These are phyloP conservation scores for Pseudanteris insignis DNA, from an alignment of 2,888 invertebrate genomes.

Conservation along the genomic window DNA sequence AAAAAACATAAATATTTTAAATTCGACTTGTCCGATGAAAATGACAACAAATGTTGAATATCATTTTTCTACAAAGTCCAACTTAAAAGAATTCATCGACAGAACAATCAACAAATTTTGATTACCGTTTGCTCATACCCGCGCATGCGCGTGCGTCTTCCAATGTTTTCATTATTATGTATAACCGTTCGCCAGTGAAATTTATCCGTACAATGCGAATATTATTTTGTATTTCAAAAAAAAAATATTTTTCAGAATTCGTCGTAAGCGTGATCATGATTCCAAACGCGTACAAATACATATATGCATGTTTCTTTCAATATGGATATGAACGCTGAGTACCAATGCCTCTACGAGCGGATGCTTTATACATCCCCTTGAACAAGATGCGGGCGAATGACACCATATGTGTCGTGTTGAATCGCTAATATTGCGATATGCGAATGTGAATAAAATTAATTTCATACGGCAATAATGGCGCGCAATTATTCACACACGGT, in stretches of 20 bases:
- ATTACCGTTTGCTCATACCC: too few relatives aligned
- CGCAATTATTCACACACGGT: too few relatives aligned
- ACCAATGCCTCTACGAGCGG: slow-evolving; percentile 39
- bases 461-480: slow-evolving; percentile 30
- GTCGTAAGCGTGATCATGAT: slow-evolving; percentile 32
- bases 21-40: too few relatives aligned
- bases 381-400: slow-evolving; percentile 62
- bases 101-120: too few relatives aligned
- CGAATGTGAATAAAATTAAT: slow-evolving; percentile 54
- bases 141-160: not conserved
- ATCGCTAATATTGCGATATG: slow-evolving; percentile 61
- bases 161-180: slow-evolving; percentile 28
- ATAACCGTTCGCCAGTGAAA: slow-evolving; percentile 24
- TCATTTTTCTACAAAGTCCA: too few relatives aligned
- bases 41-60: too few relatives aligned
- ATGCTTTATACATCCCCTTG: slow-evolving; percentile 55
- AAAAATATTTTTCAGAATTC: slow-evolving; percentile 36
- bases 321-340: slow-evolving; percentile 42
- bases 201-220: slow-evolving; percentile 31
- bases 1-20: too few relatives aligned
- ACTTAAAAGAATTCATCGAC: too few relatives aligned
- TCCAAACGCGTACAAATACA: slow-evolving; percentile 38
- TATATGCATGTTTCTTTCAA: slow-evolving; percentile 44
- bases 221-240: slow-evolving; percentile 41
- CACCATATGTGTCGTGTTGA: slow-evolving; percentile 58